phyloP scores from a whole-genome alignment of 2,888 invertebrate species.

The Suillia variegata region DNA sequence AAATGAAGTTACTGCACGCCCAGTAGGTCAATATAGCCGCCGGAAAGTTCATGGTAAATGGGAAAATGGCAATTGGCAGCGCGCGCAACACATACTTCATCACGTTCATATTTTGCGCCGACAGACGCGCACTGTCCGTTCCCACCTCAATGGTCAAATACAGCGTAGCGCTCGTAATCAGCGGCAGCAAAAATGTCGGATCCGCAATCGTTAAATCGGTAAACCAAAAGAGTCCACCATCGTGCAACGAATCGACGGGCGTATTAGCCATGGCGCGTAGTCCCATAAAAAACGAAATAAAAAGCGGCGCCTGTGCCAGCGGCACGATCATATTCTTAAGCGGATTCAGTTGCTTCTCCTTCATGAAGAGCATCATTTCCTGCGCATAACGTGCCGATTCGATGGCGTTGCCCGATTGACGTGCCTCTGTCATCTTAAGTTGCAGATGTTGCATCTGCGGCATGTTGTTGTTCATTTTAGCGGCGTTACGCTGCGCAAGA shows the following conservation, averaged over 20 bases:
- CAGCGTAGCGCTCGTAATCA: slow-evolving; percentile 83
- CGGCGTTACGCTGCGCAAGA: slow-evolving; percentile 78
- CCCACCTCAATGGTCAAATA: slow-evolving; percentile 83
- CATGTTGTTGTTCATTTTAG: slow-evolving; percentile 81
- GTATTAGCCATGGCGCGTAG: slow-evolving; percentile 85
- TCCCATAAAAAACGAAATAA: slow-evolving; percentile 90
- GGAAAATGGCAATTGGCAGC: slow-evolving; percentile 79
- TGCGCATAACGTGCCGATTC: slow-evolving; percentile 77
- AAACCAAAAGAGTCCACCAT: slow-evolving; percentile 93
- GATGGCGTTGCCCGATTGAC: slow-evolving; percentile 79
- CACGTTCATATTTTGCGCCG: slow-evolving; percentile 70
- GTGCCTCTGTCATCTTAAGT: slow-evolving; percentile 83
- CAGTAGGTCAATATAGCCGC: slow-evolving; percentile 89
- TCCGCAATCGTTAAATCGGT: slow-evolving; percentile 88
- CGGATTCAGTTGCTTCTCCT: slow-evolving; percentile 79
- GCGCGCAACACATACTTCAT: slow-evolving; percentile 78
- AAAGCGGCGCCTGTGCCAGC: slow-evolving; percentile 84
- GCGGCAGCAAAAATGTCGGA: slow-evolving; percentile 84
- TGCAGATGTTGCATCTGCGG: slow-evolving; percentile 86
- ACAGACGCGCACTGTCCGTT: slow-evolving; percentile 74
- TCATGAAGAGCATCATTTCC: slow-evolving; percentile 83
- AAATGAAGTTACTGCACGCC: slow-evolving; percentile 85
- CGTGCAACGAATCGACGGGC: slow-evolving; percentile 87
- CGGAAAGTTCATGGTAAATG: slow-evolving; percentile 87
- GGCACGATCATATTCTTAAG: slow-evolving; percentile 79